These are phyloP conservation scores for Amia ocellicauda DNA, from an alignment of 2,113 vertebrate species.

Conservation along the genomic window DNA sequence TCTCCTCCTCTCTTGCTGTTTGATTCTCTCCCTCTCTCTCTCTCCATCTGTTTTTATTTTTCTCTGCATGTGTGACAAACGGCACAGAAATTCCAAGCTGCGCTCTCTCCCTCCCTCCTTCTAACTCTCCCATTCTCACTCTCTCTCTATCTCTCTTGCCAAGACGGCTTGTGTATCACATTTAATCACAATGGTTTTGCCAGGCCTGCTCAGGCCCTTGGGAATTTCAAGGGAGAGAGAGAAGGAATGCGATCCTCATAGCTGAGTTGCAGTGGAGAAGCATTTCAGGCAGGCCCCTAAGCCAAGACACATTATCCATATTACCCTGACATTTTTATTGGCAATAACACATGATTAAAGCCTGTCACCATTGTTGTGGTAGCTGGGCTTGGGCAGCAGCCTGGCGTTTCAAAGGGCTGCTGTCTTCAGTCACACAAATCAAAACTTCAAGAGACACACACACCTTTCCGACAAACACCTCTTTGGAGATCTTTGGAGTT, in stretches of 20 bases:
- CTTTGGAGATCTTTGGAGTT: too few relatives aligned
- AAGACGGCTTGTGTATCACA: constrained; percentile 59
- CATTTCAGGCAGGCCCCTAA: constrained; percentile 39
- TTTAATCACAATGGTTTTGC: constrained; percentile 61
- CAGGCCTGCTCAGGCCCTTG: constrained; percentile 52
- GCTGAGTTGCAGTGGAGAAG: constrained; percentile 32
- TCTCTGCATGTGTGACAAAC: constrained; percentile 66
- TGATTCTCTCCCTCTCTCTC: constrained; percentile 27
- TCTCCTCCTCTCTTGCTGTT: constrained; percentile 24
- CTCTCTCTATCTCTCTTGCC: constrained; percentile 55
- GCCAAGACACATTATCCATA: constrained; percentile 26
- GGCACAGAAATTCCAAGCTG: constrained; percentile 67
- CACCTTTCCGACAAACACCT: too few relatives aligned
- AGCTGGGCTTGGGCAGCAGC: constrained; percentile 19
- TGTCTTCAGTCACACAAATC: too few relatives aligned
- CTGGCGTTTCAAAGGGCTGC: not conserved
- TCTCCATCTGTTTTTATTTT: constrained; percentile 73
- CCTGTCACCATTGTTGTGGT: constrained; percentile 17
- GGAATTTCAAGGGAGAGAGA: constrained; percentile 30
- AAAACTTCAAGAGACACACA: too few relatives aligned
- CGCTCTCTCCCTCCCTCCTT: constrained; percentile 43
- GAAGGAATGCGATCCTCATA: constrained; percentile 46
- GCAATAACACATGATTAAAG: constrained; percentile 16
- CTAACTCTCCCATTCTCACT: constrained; percentile 29
- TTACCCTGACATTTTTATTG: constrained; percentile 24